Base-by-base conservation (phyloP, 2,797 vertebrate species). In the Oceanodroma leucorhoa region DNA sequence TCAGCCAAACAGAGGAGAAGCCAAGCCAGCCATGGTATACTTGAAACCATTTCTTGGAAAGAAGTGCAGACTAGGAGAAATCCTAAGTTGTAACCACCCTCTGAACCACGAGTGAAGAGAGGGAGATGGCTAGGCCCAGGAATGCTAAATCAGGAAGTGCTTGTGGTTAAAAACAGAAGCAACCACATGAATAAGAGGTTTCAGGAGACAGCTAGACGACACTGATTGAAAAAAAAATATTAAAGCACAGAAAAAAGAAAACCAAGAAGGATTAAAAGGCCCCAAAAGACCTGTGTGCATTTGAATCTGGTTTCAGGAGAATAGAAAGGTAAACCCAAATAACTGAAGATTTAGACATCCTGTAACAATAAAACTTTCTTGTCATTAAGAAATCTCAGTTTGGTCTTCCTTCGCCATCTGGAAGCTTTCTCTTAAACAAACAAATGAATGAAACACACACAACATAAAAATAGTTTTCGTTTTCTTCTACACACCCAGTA, bases 151-250 rank as follows among this genome's bases (percentile, higher is more conserved):
- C 95, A 96, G 96, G 94, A 95, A 94, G 69, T 71, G 82, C 92
- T 93, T 96, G 95, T 96, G 95, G 95, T 93, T 30, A 77, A 70
- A 89, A 94, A 45, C 91, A 96, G 94, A 92, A 96, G 94, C 89
- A 89, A 83, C 84, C 93, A 94, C 93, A 95, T 58, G 90, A 95
- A 83, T 64, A 90, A 92, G 69, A 81, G 91, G n/a, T 16, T 90
- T 83, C 34, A 82, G 80, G 94, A 96, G 95, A 96, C 93, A 96
- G 93, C 77, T 38, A 89, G 93, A 95, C 64, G 66, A 84, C 91
- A 38, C n/a, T 60, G 83, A 91, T 34, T 29, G 88, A 64, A 93
- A 89, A 93, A n/a, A 75, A 89, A 82, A 50, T 17, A 89, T 71
- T 66, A 72, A 72, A 62, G 78, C 64, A 17, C 50, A 62, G 92